These are phyloP conservation scores for Eurystomus gularis DNA, from an alignment of 2,113 vertebrate species.

Conservation along the genomic window DNA sequence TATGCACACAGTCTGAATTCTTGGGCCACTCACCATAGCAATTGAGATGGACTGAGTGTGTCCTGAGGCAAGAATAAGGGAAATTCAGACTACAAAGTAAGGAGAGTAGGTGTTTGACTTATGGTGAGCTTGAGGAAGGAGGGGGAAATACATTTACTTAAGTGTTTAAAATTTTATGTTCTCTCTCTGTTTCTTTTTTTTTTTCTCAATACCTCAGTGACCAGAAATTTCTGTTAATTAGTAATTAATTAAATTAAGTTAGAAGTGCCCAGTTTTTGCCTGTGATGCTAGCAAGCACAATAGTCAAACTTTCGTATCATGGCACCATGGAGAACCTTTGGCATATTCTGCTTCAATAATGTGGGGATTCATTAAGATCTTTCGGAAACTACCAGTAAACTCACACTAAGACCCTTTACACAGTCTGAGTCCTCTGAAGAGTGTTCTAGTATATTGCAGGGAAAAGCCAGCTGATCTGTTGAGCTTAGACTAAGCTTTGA, in stretches of 20 bases:
- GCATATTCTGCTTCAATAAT: not conserved
- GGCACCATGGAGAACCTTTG: not conserved
- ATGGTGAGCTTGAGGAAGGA: not conserved
- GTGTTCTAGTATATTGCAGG: not conserved
- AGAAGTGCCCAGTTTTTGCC: not conserved
- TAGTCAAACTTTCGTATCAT: not conserved
- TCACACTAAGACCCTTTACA: not conserved
- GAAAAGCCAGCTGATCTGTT: not conserved
- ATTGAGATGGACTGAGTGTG: not conserved
- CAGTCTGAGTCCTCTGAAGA: not conserved
- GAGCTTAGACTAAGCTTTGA: not conserved
- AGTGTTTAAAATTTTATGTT: not conserved
- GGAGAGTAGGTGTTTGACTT: not conserved
- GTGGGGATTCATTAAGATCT: not conserved
- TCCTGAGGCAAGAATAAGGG: not conserved
- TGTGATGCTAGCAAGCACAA: not conserved
- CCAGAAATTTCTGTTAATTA: not conserved
- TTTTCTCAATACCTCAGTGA: not conserved
- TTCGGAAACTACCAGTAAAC: not conserved
- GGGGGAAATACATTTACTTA: not conserved
- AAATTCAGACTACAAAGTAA: not conserved
- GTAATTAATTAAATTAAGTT: not conserved
- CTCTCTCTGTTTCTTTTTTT: not conserved
- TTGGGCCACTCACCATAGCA: not conserved
- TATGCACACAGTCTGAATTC: not conserved